These are phyloP conservation scores for Alaudala cheleensis DNA, from an alignment of 2,113 vertebrate genomes.

Conservation along the genomic window DNA sequence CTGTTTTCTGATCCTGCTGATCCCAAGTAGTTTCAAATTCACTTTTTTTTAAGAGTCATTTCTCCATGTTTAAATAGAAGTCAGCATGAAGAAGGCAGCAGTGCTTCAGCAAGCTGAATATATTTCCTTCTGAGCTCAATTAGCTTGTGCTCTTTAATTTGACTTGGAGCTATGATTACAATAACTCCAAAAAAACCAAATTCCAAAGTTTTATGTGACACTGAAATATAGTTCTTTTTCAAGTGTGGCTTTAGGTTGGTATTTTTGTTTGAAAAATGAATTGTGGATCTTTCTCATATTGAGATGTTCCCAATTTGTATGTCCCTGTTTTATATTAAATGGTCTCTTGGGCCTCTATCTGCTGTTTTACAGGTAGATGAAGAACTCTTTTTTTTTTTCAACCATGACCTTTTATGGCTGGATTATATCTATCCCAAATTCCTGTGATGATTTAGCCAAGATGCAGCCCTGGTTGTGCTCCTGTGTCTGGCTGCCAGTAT, in stretches of 20 bases:
- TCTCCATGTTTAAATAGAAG: background rate
- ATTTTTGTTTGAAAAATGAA: background rate
- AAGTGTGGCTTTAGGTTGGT: fast-evolving
- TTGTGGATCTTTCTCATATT: background rate
- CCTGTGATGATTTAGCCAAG: background rate
- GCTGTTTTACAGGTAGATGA: background rate
- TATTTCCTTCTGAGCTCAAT: background rate
- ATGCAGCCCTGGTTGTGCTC: background rate
- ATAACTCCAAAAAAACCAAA: background rate
- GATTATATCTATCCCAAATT: background rate
- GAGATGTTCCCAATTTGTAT: background rate
- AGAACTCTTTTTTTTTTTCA: background rate
- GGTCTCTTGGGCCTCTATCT: background rate
- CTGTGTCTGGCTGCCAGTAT: background rate
- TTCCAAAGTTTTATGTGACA: background rate
- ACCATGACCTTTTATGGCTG: background rate
- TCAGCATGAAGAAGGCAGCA: background rate
- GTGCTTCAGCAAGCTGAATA: background rate
- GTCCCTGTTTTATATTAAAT: background rate
- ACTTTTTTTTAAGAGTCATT: background rate
- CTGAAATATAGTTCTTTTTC: background rate
- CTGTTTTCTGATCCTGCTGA: background rate
- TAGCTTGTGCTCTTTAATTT: background rate
- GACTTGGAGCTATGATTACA: background rate
- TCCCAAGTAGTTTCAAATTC: background rate